These are phyloP conservation scores for Choristoneura fumiferana DNA, from an alignment of 1,140 invertebrate genomes.

Conservation along the genomic window DNA sequence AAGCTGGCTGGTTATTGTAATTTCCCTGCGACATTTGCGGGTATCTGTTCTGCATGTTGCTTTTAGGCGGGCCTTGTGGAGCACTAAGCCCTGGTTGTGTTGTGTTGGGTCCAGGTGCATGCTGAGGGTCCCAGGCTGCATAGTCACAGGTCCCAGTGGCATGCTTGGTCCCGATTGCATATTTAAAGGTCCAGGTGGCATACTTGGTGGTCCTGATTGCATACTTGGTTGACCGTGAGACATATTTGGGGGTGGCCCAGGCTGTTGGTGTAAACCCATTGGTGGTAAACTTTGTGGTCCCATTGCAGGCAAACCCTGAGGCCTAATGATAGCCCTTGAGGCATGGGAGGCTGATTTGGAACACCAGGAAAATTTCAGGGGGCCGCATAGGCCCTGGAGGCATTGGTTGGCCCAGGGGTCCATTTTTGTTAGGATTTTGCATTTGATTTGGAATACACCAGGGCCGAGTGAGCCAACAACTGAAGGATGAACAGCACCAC, in stretches of 20 bases:
- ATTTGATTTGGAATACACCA: not conserved
- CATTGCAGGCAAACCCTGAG: constrained; percentile 15
- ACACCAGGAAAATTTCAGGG: constrained; percentile 2
- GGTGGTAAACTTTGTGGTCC: not conserved
- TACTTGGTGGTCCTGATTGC: constrained; percentile 19
- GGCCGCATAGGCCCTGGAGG: not conserved
- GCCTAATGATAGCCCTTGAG: constrained; percentile 4
- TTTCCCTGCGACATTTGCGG: constrained; percentile 66
- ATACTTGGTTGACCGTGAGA: not conserved
- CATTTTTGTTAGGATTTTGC: not conserved
- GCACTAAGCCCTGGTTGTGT: not conserved
- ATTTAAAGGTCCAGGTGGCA: constrained; percentile 25
- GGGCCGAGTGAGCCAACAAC: not conserved
- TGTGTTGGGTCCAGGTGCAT: not conserved
- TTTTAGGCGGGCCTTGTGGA: constrained; percentile 30
- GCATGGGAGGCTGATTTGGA: constrained; percentile 12
- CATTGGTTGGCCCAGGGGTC: not conserved
- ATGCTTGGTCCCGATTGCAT: not conserved
- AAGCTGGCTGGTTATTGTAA: constrained; percentile 48
- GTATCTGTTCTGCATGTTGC: constrained; percentile 65
- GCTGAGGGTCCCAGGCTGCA: constrained; percentile 4
- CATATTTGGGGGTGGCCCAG: not conserved
- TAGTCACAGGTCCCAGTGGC: constrained; percentile 28
- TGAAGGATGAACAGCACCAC: not conserved
- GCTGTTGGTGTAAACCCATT: not conserved